These are phyloP conservation scores for Macrosiphum euphorbiae DNA, from an alignment of 2,888 invertebrate genomes.

Conservation along the genomic window DNA sequence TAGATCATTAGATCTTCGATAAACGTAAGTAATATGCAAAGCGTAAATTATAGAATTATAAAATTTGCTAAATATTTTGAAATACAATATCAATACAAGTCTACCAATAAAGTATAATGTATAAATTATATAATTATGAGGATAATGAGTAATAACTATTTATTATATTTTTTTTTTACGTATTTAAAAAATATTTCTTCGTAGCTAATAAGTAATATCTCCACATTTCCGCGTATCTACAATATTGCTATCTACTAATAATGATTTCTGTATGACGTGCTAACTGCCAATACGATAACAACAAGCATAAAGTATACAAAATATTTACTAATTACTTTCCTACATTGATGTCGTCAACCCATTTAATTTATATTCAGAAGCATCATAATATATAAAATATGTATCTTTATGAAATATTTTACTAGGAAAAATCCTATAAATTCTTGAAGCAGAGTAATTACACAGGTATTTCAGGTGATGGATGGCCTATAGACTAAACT, in stretches of 20 bases:
- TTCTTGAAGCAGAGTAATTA: not conserved
- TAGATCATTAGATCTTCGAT: not conserved
- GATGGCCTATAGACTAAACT: not conserved
- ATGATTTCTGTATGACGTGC: not conserved
- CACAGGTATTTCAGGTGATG: not conserved
- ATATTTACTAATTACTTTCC: not conserved
- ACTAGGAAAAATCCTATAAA: not conserved
- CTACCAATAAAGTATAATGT: not conserved
- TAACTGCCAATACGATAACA: not conserved
- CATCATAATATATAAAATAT: not conserved
- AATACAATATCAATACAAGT: not conserved
- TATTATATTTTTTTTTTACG: not conserved
- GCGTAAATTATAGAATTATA: not conserved
- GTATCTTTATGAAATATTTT: not conserved
- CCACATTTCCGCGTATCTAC: not conserved
- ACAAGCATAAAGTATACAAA: not conserved
- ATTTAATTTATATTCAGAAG: not conserved
- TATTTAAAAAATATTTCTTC: not conserved
- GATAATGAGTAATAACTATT: not conserved
- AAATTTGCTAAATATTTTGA: not conserved
- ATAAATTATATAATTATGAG: not conserved
- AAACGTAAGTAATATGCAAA: not conserved
- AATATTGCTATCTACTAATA: not conserved
- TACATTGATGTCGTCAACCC: not conserved
- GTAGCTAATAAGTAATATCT: not conserved